Conservation (phyloP, 1,140 invertebrate genomes). For the Macrobrachium rosenbergii region DNA sequence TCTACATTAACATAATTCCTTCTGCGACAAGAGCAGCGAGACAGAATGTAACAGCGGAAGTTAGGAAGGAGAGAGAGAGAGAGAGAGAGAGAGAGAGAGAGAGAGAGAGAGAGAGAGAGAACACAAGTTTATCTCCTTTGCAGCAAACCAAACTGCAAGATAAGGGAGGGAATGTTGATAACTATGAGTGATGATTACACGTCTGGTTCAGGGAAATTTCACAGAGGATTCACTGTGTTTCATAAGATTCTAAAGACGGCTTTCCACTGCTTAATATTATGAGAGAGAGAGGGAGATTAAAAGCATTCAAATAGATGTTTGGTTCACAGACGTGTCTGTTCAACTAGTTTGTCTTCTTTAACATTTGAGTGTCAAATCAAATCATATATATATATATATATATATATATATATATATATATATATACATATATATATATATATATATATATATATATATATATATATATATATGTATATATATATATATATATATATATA, state of each 20-base stretch:
- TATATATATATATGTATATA: neutral
- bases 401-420: conserved; percentile 4
- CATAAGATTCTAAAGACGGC: neutral
- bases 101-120: neutral
- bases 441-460: too few species aligned
- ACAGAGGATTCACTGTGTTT: neutral
- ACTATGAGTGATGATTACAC: neutral
- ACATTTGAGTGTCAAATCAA: too few species aligned
- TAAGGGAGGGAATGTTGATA: neutral
- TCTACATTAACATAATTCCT: too few species aligned
- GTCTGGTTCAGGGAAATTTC: neutral
- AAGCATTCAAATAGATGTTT: neutral
- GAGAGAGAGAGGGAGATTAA: conserved; percentile 17
- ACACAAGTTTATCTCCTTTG: too few species aligned
- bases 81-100: neutral
- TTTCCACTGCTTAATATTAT: neutral
- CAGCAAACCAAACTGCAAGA: too few species aligned
- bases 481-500: neutral
- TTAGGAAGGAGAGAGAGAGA: neutral
- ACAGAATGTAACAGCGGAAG: too few species aligned
- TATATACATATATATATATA: too few species aligned
- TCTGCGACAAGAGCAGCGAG: too few species aligned
- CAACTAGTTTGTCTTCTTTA: neutral
- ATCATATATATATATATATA: neutral
- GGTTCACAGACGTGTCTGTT: neutral